Percentiles rank a stretch among this genome's conserved stretches.
These are phyloP conservation scores for Coleophora deauratella DNA, from an alignment of 2,888 invertebrate genomes.

Conservation along the genomic window DNA sequence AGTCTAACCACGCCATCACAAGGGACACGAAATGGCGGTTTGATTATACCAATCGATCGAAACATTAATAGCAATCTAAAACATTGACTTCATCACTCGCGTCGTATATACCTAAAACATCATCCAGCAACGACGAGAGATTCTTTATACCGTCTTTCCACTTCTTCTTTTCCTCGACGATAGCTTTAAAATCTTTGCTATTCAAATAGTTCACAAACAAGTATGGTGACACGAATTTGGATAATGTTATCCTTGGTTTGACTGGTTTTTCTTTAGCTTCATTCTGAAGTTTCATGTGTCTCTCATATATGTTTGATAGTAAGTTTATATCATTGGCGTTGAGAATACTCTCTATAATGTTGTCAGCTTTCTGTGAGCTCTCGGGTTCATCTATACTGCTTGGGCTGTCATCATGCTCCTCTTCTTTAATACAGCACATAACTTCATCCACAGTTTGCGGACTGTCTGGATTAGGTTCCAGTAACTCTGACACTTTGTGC, in stretches of 20 bases:
- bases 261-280: slow-evolving; percentile 28
- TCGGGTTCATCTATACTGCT: slow-evolving; percentile 25
- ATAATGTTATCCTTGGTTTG: slow-evolving; percentile 34
- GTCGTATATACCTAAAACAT: slow-evolving; percentile 78
- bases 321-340: slow-evolving; percentile 77
- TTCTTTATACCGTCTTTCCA: slow-evolving; percentile 81
- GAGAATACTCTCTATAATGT: slow-evolving; percentile 78
- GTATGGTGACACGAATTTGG: slow-evolving; percentile 59
- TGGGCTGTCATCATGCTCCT: slow-evolving; percentile 21
- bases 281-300: slow-evolving; percentile 51
- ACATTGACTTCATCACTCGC: slow-evolving; percentile 68
- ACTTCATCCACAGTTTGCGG: slow-evolving; percentile 36
- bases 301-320: slow-evolving; percentile 75
- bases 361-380: slow-evolving; percentile 39
- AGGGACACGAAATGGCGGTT: no score
- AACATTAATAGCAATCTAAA: slow-evolving; percentile 79
- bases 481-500: slow-evolving; percentile 62
- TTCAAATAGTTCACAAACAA: slow-evolving; percentile 76
- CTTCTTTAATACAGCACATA: slow-evolving; percentile 31
- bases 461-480: slow-evolving; percentile 35
- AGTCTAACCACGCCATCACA: no score
- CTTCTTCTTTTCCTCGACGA: slow-evolving; percentile 74
- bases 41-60: no score
- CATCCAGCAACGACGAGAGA: slow-evolving; percentile 81
- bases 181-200: slow-evolving; percentile 73